Percentiles rank a stretch among this genome's conserved stretches.
Conservation (phyloP, 2,888 invertebrate genomes). For the Pomacea canaliculata region DNA sequence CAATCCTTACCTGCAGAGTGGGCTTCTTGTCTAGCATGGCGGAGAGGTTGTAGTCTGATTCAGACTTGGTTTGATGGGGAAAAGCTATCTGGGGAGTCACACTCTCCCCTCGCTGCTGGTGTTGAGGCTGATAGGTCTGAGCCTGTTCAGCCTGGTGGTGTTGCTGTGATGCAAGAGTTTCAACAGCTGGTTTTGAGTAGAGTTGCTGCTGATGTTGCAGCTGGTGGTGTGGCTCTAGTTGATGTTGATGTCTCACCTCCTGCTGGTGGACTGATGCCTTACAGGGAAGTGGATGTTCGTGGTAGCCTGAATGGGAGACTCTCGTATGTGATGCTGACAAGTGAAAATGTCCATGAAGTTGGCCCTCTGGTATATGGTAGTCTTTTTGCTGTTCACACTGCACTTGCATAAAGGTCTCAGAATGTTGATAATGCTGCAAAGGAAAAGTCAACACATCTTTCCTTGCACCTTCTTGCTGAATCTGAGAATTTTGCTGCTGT, state of each 20-base stretch:
- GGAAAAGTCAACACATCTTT: background rate
- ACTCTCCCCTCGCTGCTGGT: background rate
- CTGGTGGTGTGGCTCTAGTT: background rate
- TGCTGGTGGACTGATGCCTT: background rate
- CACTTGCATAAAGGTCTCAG: too few relatives aligned
- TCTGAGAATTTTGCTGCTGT: background rate
- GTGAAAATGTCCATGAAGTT: background rate
- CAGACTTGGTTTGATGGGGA: background rate
- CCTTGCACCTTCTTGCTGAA: background rate
- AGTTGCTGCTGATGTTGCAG: background rate
- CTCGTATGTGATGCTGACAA: background rate
- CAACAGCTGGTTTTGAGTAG: background rate
- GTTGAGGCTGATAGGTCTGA: background rate
- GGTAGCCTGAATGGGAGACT: background rate
- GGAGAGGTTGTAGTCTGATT: background rate
- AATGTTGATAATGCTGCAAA: background rate
- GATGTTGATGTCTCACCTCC: too few relatives aligned
- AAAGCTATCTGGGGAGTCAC: background rate
- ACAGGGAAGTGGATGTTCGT: background rate
- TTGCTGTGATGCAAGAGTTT: background rate
- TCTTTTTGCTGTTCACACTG: too few relatives aligned
- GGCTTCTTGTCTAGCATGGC: conserved; percentile 22
- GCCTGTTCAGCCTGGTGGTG: background rate
- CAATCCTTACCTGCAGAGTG: conserved; percentile 11
- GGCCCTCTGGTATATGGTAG: background rate